Percentiles rank a stretch among this genome's conserved stretches.
Evolutionary conservation across 2,888 invertebrate species (phyloP).

Genomic region (Lypha dubia): DNA sequence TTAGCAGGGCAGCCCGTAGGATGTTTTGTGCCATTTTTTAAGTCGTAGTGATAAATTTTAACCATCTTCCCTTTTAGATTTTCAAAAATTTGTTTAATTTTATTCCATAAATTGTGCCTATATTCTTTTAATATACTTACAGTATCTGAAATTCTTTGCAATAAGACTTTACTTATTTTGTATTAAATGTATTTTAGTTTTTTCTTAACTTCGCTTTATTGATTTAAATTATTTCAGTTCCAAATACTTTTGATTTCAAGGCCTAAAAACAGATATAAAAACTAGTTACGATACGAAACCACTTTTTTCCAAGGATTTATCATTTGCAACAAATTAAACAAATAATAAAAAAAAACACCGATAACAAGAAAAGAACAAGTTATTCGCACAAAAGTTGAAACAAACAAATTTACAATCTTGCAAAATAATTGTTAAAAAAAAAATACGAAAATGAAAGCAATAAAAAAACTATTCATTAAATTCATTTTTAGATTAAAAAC

Average conservation of each 20-base stretch:
- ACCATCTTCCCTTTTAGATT: too few relatives aligned
- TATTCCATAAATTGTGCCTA: too few relatives aligned
- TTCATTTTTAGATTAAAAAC: conserved; percentile 40
- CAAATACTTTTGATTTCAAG: conserved; percentile 67
- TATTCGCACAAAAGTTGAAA: conserved; percentile 42
- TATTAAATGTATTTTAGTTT: conserved; percentile 21
- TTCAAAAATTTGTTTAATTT: too few relatives aligned
- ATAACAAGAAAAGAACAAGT: conserved; percentile 64
- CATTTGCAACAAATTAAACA: conserved; percentile 11
- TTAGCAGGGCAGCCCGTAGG: too few relatives aligned
- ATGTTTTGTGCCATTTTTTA: too few relatives aligned
- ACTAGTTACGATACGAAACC: conserved; percentile 46
- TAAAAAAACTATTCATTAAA: conserved; percentile 8
- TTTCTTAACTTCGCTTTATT: conserved; percentile 9
- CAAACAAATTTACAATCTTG: conserved; percentile 22
- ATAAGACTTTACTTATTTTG: background rate
- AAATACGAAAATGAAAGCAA: background rate
- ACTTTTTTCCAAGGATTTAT: conserved; percentile 39
- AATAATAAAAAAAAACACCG: conserved; percentile 12
- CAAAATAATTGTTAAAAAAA: conserved; percentile 41
- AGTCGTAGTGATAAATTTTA: too few relatives aligned
- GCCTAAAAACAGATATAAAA: conserved; percentile 57
- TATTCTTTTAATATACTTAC: background rate
- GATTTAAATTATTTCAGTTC: conserved; percentile 53
- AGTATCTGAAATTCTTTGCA: background rate